Evolutionary conservation across 2,888 invertebrate genomes (phyloP).

Genomic region (Notocelia uddmanniana): DNA sequence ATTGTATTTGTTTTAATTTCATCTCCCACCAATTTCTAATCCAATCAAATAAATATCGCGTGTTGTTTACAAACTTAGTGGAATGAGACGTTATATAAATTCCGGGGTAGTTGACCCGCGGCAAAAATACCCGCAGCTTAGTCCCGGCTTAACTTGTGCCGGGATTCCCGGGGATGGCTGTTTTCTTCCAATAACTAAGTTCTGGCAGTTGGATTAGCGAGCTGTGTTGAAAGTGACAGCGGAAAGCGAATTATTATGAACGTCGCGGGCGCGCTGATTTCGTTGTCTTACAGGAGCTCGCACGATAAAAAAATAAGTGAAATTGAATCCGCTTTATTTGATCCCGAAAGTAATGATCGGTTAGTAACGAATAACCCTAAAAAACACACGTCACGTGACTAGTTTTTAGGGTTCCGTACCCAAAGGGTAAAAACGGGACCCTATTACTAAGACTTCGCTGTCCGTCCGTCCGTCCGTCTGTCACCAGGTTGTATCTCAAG

Average conservation of each 20-base stretch:
- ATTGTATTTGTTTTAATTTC: background rate
- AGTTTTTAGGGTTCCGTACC: too few species aligned
- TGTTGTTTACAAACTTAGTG: background rate
- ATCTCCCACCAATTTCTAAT: background rate
- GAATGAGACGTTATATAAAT: background rate
- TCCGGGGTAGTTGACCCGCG: background rate
- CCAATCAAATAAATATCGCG: background rate
- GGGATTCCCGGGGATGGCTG: conserved; percentile 44
- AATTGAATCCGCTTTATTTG: too few species aligned
- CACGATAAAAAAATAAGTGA: too few species aligned
- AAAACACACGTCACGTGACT: too few species aligned
- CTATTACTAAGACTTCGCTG: too few species aligned
- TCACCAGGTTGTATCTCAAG: too few species aligned
- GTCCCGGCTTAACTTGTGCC: conserved; percentile 54
- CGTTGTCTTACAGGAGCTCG: background rate
- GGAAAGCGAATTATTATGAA: conserved; percentile 17
- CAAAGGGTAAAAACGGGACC: too few species aligned
- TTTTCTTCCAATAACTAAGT: conserved; percentile 55
- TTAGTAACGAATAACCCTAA: too few species aligned
- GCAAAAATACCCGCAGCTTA: conserved; percentile 48
- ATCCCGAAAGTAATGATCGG: too few species aligned
- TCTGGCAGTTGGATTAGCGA: conserved; percentile 53
- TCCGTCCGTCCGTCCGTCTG: too few species aligned
- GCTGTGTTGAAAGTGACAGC: conserved; percentile 26
- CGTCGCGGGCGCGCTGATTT: background rate